These are phyloP conservation scores for Bergia sp. DNA, from an alignment of 92 coral and sea anemone genomes.

Conservation along the genomic window DNA sequence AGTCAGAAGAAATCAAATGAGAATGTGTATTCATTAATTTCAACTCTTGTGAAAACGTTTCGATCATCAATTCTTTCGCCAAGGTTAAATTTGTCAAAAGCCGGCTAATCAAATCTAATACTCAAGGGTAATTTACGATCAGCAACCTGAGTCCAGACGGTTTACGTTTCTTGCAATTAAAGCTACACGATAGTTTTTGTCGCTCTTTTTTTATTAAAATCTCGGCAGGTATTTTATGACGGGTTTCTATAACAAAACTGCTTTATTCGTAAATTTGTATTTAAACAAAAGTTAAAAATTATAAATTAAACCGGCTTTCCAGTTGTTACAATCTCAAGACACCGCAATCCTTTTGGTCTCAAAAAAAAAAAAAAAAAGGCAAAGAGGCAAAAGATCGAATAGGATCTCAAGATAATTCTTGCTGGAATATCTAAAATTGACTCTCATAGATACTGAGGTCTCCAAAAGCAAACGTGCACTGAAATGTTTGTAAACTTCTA, in stretches of 20 bases:
- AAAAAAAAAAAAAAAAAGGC: neutral
- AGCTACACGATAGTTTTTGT: neutral
- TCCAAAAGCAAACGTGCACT: neutral
- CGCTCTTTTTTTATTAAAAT: neutral
- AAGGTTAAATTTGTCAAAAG: neutral
- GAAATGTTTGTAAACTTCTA: neutral
- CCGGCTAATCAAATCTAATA: neutral
- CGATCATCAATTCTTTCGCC: neutral
- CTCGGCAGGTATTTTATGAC: neutral
- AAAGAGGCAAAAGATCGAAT: no score
- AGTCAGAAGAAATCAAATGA: conserved; percentile 6
- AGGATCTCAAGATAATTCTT: neutral
- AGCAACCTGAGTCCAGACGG: neutral
- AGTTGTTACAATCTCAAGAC: neutral
- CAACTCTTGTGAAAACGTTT: neutral
- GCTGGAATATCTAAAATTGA: neutral
- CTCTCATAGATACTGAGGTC: neutral
- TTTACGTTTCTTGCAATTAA: neutral
- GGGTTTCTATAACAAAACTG: neutral
- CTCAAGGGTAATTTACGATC: neutral
- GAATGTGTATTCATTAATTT: neutral
- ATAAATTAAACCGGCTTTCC: neutral
- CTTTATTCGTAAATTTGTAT: neutral
- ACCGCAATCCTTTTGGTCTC: neutral
- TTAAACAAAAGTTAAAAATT: neutral